Evolutionary conservation across 2,113 vertebrate genomes (phyloP), one percentile per base, ranked within the genome.

Genomic region (Parus major): DNA sequence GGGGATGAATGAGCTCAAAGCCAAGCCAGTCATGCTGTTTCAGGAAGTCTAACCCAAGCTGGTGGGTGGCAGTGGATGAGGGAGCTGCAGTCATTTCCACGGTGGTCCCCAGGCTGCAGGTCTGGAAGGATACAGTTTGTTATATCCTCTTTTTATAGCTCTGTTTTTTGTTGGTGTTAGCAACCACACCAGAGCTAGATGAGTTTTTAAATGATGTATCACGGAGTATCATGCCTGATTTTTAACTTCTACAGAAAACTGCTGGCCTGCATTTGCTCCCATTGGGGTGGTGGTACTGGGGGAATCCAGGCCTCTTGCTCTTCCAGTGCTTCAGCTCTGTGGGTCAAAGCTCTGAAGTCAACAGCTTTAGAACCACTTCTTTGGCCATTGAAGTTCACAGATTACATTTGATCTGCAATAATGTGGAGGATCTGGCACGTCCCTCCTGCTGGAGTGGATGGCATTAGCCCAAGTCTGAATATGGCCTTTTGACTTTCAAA

Each of bases 401-500:
- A 81, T 68, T 44, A 69, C 49, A 64, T 88, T 35, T 93, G 76
- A 92, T 75, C 79, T 57, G 46, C 56, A 20, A 52, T 88, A 68
- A 66, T 2, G 7, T 0, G 0, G 52, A 92, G 72, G 72, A 70
- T 83, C 85, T 94, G 93, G 50, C 88, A 80, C 73, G 53, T 86
- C 53, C 31, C 12, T 92, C 68, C 25, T 78, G 12, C 44, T 10
- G 18, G 56, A 90, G 60, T 0, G 13, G 72, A 86, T 73, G 79
- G 82, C 85, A 57, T 88, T 80, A 84, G 56, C 64, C 76, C 76
- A 93, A 75, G 60, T 61, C 85, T 93, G 85, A 93, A 84, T 88
- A 65, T 93, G 92, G 90, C 88, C 92, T 94, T 96, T 96, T 90
- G 95, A 94, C 94, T 96, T 97, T 82, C 94, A 93, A 82, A 86